Conservation (phyloP, 2,797 vertebrate species). For the Hypotaenidia okinawae region DNA sequence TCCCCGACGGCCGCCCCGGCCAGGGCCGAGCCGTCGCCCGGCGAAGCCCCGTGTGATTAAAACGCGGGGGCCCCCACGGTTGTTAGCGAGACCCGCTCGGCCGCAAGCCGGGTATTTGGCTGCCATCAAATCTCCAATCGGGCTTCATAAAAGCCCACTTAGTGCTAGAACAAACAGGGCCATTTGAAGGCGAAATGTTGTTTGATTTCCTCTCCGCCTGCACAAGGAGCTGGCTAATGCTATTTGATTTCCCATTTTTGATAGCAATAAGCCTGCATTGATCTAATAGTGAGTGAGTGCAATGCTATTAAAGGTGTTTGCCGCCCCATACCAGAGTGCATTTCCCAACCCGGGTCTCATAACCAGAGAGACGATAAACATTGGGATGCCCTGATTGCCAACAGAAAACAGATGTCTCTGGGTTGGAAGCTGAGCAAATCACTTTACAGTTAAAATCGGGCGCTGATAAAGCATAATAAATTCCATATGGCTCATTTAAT, state of each 20-base stretch:
- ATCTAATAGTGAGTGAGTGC: slow-evolving; percentile 95
- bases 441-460: slow-evolving; percentile 98
- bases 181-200: slow-evolving; percentile 87
- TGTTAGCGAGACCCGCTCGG: slow-evolving; percentile 84
- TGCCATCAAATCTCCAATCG: slow-evolving; percentile 90
- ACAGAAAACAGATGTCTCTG: slow-evolving; percentile 98
- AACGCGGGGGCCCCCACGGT: slow-evolving; percentile 66
- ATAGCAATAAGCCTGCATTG: slow-evolving; percentile 98
- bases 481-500: slow-evolving; percentile 98
- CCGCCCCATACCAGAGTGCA: slow-evolving; percentile 89
- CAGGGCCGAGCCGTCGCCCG: not conserved
- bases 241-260: slow-evolving; percentile 98
- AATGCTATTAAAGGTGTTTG: slow-evolving; percentile 98
- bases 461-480: slow-evolving; percentile 99
- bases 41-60: slow-evolving; percentile 34
- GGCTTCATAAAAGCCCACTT: slow-evolving; percentile 97
- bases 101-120: slow-evolving; percentile 88
- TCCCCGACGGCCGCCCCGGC: not conserved
- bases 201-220: slow-evolving; percentile 89
- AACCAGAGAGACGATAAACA: slow-evolving; percentile 97
- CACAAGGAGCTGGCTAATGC: slow-evolving; percentile 87
- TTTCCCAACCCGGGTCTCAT: slow-evolving; percentile 91
- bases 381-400: slow-evolving; percentile 86
- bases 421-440: slow-evolving; percentile 94
- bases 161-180: slow-evolving; percentile 93